Percentiles rank a stretch among this genome's conserved stretches.
Conservation (phyloP, 2,797 vertebrate species). For the Taenioides sp. region DNA sequence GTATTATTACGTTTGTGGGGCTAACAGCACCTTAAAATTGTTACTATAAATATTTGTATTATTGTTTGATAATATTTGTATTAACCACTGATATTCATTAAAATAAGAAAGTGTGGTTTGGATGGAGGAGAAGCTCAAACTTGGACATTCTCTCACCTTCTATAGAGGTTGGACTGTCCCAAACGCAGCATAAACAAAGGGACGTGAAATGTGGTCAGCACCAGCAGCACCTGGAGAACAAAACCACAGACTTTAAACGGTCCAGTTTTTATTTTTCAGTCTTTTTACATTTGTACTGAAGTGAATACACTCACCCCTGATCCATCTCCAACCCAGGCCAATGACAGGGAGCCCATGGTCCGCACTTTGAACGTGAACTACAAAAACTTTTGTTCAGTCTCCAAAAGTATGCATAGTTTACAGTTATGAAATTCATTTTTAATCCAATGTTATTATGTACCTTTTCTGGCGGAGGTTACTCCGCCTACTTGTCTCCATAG, state of each 20-base stretch:
- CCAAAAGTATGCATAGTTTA: background rate
- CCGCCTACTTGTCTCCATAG: background rate
- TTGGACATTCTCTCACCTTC: conserved; percentile 80
- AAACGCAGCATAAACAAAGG: conserved; percentile 86
- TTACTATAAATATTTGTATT: background rate
- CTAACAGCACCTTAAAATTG: background rate
- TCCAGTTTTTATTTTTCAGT: background rate
- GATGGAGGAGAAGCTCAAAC: background rate
- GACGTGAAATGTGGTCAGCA: conserved; percentile 89
- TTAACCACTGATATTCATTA: background rate
- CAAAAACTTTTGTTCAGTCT: conserved; percentile 15
- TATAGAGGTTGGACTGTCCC: conserved; percentile 90
- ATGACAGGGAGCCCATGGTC: conserved; percentile 84
- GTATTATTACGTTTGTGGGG: no score
- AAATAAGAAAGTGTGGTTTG: background rate
- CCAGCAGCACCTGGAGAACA: conserved; percentile 84
- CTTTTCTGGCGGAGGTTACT: background rate
- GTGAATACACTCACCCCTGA: conserved; percentile 83
- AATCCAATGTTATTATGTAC: background rate
- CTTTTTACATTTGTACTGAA: background rate
- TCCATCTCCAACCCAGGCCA: conserved; percentile 93
- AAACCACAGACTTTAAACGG: background rate
- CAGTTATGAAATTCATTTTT: background rate
- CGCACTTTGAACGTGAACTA: conserved; percentile 87
- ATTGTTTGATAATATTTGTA: background rate